Evolutionary conservation across 2,113 vertebrate genomes (phyloP).

Genomic region (Mesitornis unicolor): DNA sequence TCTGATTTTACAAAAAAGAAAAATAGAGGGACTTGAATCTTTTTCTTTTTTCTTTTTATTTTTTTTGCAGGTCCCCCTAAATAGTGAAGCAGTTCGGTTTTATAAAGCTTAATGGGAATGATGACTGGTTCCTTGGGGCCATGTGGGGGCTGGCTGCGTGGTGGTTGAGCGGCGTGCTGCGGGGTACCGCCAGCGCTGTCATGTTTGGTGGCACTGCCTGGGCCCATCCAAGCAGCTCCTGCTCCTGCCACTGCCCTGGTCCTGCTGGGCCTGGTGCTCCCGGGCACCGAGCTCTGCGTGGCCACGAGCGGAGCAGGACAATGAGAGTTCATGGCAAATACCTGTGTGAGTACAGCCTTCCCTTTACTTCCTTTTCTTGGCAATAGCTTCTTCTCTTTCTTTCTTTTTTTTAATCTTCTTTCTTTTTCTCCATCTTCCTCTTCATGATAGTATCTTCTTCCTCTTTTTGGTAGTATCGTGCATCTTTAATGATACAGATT

Average conservation of each 20-base stretch:
- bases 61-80: not conserved
- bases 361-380: not conserved
- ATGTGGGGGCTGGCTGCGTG: accelerated
- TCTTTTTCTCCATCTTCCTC: not conserved
- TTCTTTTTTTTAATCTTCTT: no score
- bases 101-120: not conserved
- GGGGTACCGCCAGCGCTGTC: not conserved
- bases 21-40: no score
- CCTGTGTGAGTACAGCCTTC: accelerated
- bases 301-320: accelerated
- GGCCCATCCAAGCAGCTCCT: not conserved
- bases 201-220: accelerated
- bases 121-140: not conserved
- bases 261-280: accelerated
- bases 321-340: accelerated
- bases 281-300: not conserved
- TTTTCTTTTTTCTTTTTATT: no score
- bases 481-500: not conserved
- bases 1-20: no score
- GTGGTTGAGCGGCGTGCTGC: accelerated
- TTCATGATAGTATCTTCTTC: not conserved
- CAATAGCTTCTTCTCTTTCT: not conserved
- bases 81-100: not conserved
- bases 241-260: not conserved
- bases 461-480: not conserved